phyloP scores from a whole-genome alignment of 2,113 vertebrate species.

The Holacanthus passer region DNA sequence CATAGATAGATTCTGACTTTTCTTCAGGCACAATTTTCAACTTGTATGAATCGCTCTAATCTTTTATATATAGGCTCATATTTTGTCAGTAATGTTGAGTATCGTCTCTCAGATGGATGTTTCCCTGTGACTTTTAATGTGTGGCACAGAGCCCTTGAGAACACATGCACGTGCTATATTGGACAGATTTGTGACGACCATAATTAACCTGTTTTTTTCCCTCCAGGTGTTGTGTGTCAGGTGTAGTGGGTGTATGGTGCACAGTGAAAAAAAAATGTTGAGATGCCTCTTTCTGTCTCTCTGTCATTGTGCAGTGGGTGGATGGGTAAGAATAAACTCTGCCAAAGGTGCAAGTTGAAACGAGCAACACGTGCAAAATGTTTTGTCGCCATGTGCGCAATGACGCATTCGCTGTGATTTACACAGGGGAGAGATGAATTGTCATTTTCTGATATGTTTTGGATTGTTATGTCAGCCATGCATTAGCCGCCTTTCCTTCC shows the following conservation, averaged over 20 bases:
- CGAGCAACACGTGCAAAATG: constrained; percentile 41
- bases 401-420: constrained; percentile 9
- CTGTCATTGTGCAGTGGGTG: constrained; percentile 7
- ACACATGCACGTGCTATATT: background rate
- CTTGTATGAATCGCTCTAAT: background rate
- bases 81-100: background rate
- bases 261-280: background rate
- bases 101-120: background rate
- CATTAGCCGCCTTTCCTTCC: background rate
- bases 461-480: constrained; percentile 4
- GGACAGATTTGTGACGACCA: background rate
- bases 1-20: background rate
- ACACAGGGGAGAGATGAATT: background rate
- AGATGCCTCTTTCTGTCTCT: background rate
- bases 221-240: constrained; percentile 1
- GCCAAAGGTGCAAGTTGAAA: constrained; percentile 12
- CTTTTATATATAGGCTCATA: background rate
- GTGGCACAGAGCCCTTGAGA: background rate
- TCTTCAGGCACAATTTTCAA: background rate
- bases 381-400: constrained; percentile 17
- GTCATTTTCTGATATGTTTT: constrained; percentile 4
- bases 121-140: background rate
- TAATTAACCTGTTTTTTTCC: constrained; percentile 33
- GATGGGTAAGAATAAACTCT: constrained; percentile 39
- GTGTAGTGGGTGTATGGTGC: background rate